These are phyloP conservation scores for Phyllostomus discolor DNA, from an alignment of 2,113 vertebrate species.

Conservation along the genomic window DNA sequence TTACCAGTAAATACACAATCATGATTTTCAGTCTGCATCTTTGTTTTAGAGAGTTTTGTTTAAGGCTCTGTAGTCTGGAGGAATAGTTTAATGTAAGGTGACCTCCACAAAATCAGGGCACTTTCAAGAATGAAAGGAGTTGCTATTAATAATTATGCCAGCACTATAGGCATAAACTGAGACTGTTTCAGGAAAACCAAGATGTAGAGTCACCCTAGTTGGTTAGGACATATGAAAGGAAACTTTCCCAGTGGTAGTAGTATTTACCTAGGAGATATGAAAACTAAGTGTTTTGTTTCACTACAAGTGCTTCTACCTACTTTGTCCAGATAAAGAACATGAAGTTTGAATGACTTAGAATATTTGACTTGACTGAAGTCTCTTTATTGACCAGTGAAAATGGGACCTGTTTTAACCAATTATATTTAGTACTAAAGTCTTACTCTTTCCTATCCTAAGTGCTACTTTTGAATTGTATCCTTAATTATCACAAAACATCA, in stretches of 20 bases:
- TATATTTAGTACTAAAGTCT: neutral
- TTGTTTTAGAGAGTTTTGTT: neutral
- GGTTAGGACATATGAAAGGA: neutral
- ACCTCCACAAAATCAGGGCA: neutral
- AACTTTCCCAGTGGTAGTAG: neutral
- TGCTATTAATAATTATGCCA: neutral
- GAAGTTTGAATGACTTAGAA: neutral
- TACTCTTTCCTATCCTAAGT: neutral
- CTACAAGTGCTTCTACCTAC: neutral
- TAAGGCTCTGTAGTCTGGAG: neutral
- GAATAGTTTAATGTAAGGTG: neutral
- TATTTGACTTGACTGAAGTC: neutral
- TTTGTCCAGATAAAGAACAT: neutral
- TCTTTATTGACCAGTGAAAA: neutral
- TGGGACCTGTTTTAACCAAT: neutral
- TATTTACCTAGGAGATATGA: neutral
- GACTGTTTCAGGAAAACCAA: neutral
- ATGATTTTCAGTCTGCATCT: neutral
- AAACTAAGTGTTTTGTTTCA: neutral
- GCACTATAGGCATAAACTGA: neutral
- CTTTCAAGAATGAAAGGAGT: neutral
- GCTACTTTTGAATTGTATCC: neutral
- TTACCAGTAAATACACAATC: neutral
- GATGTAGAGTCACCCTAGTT: neutral
- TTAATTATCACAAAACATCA: neutral